Conservation (phyloP, 2,113 vertebrate species). For the Amphilophus citrinellus region DNA sequence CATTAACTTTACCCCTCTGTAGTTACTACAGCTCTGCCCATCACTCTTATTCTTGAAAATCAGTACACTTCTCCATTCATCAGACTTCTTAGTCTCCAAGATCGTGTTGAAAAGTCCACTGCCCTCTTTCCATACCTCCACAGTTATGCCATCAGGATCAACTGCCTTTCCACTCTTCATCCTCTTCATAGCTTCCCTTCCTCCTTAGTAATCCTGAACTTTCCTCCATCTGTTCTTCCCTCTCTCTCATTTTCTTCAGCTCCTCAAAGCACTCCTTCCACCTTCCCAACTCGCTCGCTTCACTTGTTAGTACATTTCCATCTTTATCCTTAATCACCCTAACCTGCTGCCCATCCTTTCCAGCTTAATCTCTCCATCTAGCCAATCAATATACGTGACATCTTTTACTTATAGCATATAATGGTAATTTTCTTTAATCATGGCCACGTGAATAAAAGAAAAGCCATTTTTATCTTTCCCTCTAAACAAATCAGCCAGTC, state of each 20-base stretch:
- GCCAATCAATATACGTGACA: background rate
- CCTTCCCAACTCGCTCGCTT: background rate
- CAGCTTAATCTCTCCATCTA: background rate
- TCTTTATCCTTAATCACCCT: background rate
- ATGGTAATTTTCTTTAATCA: background rate
- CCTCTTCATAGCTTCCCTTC: too few species aligned
- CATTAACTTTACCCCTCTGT: too few species aligned
- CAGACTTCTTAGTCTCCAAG: too few species aligned
- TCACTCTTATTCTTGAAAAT: too few species aligned
- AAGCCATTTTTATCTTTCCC: background rate
- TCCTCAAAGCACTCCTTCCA: background rate
- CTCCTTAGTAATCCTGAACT: too few species aligned
- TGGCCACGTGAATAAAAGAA: background rate
- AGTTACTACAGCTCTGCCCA: too few species aligned
- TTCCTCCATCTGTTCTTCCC: background rate
- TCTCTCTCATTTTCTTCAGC: background rate
- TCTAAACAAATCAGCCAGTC: background rate
- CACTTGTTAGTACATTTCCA: background rate
- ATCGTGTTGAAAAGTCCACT: too few species aligned
- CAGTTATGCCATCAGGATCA: too few species aligned
- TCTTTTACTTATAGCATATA: background rate
- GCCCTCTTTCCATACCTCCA: too few species aligned
- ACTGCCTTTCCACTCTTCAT: too few species aligned
- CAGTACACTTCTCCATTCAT: too few species aligned
- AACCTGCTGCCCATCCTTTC: background rate